phyloP scores from a whole-genome alignment of 2,797 vertebrate genomes.

The Myoxocephalus aenaeus region DNA sequence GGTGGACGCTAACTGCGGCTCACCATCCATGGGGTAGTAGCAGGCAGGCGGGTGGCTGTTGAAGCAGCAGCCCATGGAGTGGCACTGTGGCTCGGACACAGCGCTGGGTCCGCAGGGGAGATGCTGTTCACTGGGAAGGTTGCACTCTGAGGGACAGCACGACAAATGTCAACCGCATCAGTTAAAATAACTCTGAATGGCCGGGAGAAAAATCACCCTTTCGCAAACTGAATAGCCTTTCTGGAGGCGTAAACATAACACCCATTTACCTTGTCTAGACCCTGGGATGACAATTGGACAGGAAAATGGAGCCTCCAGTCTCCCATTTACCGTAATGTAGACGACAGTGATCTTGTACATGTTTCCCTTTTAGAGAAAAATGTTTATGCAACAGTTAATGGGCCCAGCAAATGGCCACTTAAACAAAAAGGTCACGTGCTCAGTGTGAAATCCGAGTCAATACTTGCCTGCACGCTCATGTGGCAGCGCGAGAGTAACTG shows the following conservation, averaged over 20 bases:
- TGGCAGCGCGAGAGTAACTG: conserved; percentile 77
- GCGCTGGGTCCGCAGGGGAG: conserved; percentile 77
- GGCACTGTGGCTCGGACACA: conserved; percentile 72
- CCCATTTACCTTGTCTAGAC: conserved; percentile 67
- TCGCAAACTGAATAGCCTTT: conserved; percentile 51
- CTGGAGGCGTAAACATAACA: conserved; percentile 46
- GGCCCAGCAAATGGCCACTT: conserved; percentile 48
- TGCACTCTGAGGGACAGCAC: conserved; percentile 80
- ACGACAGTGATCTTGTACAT: conserved; percentile 67
- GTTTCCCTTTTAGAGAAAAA: conserved; percentile 71
- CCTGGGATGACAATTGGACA: conserved; percentile 65
- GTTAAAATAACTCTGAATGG: conserved; percentile 66
- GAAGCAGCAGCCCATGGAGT: conserved; percentile 84
- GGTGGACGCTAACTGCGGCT: conserved; percentile 54
- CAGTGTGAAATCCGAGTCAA: conserved; percentile 54
- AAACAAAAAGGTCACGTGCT: conserved; percentile 62
- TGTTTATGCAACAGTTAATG: conserved; percentile 45
- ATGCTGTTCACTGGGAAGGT: conserved; percentile 74
- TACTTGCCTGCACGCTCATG: conserved; percentile 81
- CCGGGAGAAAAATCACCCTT: conserved; percentile 39
- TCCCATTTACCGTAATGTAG: conserved; percentile 67
- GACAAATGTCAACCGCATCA: conserved; percentile 65
- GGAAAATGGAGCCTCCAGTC: conserved; percentile 69
- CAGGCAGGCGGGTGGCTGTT: conserved; percentile 68
- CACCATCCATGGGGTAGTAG: conserved; percentile 86